Conservation (phyloP, 1,140 invertebrate species). For the Spodoptera litura region DNA sequence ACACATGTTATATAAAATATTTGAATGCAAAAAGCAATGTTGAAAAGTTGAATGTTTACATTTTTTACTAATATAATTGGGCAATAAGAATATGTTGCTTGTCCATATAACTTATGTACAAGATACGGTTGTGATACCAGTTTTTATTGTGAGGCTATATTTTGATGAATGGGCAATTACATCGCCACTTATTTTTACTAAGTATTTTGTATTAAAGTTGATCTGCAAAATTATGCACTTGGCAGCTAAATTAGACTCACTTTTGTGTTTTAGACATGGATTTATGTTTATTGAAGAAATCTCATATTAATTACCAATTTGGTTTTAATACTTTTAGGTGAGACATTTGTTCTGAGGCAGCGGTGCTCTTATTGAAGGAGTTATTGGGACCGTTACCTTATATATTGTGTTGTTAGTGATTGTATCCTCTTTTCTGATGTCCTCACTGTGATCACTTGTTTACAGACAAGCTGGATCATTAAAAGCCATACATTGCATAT, state of each 20-base stretch:
- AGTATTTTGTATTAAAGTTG: constrained; percentile 39
- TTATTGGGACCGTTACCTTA: too few species aligned
- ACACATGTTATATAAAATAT: constrained; percentile 1
- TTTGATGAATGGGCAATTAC: constrained; percentile 41
- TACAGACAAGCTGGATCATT: too few species aligned
- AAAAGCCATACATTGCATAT: too few species aligned
- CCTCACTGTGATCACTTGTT: too few species aligned
- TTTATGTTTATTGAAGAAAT: constrained; percentile 12
- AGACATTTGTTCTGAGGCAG: too few species aligned
- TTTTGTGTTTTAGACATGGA: constrained; percentile 33
- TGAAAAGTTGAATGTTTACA: constrained; percentile 21
- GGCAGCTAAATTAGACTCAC: constrained; percentile 33
- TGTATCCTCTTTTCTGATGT: too few species aligned
- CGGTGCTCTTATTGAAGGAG: too few species aligned
- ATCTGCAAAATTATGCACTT: constrained; percentile 23
- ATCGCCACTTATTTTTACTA: constrained; percentile 32
- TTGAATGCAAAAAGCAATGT: constrained; percentile 11
- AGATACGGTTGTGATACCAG: constrained; percentile 59
- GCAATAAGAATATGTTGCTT: constrained; percentile 40
- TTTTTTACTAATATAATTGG: constrained; percentile 32
- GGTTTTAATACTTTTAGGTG: too few species aligned
- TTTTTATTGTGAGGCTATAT: constrained; percentile 61
- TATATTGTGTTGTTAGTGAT: too few species aligned
- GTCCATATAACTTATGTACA: constrained; percentile 49
- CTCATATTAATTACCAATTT: too few species aligned